phyloP scores from a whole-genome alignment of 1,140 invertebrate genomes.

The Meloidogyne exigua region DNA sequence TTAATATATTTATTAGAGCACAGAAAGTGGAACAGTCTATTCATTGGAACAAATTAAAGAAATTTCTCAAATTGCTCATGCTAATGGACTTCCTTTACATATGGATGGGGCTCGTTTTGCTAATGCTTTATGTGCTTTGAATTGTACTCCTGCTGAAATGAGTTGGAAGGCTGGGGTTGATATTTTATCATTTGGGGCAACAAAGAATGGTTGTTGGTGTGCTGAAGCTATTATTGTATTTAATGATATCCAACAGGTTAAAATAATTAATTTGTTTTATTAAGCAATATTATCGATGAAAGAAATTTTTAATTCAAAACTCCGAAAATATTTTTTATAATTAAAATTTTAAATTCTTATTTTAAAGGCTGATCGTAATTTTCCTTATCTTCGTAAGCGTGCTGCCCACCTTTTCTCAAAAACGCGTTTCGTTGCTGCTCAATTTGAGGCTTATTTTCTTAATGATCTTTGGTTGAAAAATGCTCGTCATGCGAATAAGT shows the following conservation, averaged over 20 bases:
- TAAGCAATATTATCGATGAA: too few relatives aligned
- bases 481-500: conserved; percentile 28
- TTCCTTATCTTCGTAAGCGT: conserved; percentile 30
- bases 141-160: conserved; percentile 31
- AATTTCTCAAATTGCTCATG: conserved; percentile 19
- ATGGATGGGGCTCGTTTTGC: conserved; percentile 33
- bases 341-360: too few relatives aligned
- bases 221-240: conserved; percentile 32
- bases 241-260: conserved; percentile 17
- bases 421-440: conserved; percentile 31
- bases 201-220: conserved; percentile 35
- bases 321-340: too few relatives aligned
- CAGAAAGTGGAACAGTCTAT: conserved; percentile 32
- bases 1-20: conserved; percentile 5
- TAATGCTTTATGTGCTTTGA: conserved; percentile 22
- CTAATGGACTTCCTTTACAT: conserved; percentile 21
- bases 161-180: conserved; percentile 31
- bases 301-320: too few relatives aligned
- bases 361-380: conserved; percentile 21
- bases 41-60: conserved; percentile 21
- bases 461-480: conserved; percentile 28
- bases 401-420: conserved; percentile 31
- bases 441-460: conserved; percentile 35
- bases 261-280: not conserved
- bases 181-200: conserved; percentile 29